phyloP scores from a whole-genome alignment of 1,140 invertebrate species.

The Oedothorax gibbosus region DNA sequence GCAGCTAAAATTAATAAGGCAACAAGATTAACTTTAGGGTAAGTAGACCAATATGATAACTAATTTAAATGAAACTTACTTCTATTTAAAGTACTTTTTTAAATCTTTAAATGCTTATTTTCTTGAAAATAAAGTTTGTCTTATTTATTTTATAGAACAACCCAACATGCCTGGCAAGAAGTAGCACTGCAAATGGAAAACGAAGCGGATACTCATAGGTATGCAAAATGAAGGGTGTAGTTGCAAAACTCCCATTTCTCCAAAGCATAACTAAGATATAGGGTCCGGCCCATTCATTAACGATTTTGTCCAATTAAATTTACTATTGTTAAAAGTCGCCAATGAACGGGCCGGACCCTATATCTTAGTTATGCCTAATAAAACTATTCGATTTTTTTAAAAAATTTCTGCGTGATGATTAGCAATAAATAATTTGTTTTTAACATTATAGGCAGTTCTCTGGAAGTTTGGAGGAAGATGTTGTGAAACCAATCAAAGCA shows the following conservation, averaged over 20 bases:
- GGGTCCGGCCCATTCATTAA: not conserved
- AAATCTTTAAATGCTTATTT: no score
- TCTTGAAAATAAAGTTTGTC: constrained; percentile 1
- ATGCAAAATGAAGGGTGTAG: not conserved
- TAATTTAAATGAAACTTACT: no score
- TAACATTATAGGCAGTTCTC: constrained; percentile 36
- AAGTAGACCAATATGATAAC: constrained; percentile 38
- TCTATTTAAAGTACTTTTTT: not conserved
- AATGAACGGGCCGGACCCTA: no score
- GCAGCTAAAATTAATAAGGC: constrained; percentile 86
- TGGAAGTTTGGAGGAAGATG: constrained; percentile 81
- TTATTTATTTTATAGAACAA: constrained; percentile 72
- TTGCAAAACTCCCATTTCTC: not conserved
- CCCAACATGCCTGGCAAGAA: constrained; percentile 89
- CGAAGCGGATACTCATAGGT: constrained; percentile 87
- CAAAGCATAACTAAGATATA: not conserved
- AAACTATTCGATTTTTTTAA: no score
- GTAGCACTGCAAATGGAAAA: constrained; percentile 91
- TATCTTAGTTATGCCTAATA: no score
- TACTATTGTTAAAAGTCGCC: no score
- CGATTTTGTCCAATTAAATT: no score
- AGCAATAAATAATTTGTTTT: no score
- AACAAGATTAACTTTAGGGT: constrained; percentile 77
- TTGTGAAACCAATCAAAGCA: constrained; percentile 86
- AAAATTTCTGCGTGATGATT: no score